Evolutionary conservation across 2,888 invertebrate species (phyloP).

Genomic region (Drosophila gaucha): DNA sequence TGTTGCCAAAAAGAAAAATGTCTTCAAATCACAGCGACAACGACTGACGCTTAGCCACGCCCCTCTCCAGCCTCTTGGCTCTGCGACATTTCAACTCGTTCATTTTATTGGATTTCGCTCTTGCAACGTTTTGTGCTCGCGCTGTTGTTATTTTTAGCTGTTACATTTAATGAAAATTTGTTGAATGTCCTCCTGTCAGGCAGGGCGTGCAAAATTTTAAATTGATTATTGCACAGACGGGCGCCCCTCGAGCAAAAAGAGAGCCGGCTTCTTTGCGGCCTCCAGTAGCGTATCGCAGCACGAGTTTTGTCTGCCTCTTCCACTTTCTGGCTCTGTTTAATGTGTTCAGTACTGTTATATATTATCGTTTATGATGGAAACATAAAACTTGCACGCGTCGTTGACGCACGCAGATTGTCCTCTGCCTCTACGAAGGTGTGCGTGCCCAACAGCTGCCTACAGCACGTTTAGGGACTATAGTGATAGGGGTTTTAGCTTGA

Average conservation of each 20-base stretch:
- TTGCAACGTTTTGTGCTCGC: no score
- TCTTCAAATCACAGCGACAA: constrained; percentile 63
- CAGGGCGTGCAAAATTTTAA: constrained; percentile 69
- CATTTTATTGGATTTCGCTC: constrained; percentile 60
- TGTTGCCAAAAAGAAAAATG: constrained; percentile 53
- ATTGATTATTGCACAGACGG: constrained; percentile 60
- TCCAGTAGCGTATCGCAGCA: constrained; percentile 35
- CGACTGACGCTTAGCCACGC: constrained; percentile 31
- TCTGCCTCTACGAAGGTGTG: constrained; percentile 17
- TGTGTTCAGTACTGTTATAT: constrained; percentile 56
- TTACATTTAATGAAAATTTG: constrained; percentile 66
- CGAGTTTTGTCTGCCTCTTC: constrained; percentile 10
- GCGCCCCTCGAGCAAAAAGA: neutral
- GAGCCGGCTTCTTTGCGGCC: constrained; percentile 11
- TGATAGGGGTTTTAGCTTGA: constrained; percentile 4
- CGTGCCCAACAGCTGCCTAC: constrained; percentile 5
- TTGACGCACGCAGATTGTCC: constrained; percentile 41
- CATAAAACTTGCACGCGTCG: constrained; percentile 70
- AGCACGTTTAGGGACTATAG: constrained; percentile 2
- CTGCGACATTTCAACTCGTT: constrained; percentile 63
- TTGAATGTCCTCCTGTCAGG: constrained; percentile 55
- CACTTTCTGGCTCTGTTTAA: constrained; percentile 27
- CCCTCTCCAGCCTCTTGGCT: constrained; percentile 4
- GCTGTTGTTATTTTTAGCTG: constrained; percentile 30
- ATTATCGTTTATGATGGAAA: constrained; percentile 70